phyloP scores from a whole-genome alignment of 2,888 invertebrate species.

The Mesorhabditis spiculigera region DNA sequence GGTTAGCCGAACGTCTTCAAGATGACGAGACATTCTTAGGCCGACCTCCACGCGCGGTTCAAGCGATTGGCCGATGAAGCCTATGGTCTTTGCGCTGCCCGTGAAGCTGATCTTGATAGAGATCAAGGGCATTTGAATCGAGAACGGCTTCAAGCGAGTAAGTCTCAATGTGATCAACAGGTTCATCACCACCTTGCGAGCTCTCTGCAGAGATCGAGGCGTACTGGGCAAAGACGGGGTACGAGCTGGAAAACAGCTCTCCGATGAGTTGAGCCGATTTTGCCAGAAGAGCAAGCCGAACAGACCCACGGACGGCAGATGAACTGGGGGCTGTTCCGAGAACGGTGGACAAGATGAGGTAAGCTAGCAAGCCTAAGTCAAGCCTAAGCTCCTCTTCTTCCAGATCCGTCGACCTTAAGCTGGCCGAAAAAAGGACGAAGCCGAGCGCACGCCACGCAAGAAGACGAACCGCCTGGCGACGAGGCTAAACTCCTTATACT shows the following conservation, averaged over 20 bases:
- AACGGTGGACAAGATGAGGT: conserved; percentile 8
- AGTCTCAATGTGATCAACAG: conserved; percentile 7
- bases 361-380: too few species aligned
- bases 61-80: conserved; percentile 26
- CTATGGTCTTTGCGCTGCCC: conserved; percentile 18
- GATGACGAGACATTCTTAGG: conserved; percentile 9
- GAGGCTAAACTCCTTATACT: conserved; percentile 15
- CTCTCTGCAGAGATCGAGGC: conserved; percentile 29
- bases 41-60: conserved; percentile 20
- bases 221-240: conserved; percentile 30
- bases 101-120: conserved; percentile 29
- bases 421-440: conserved; percentile 24
- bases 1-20: conserved; percentile 13
- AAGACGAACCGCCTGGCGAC: conserved; percentile 17
- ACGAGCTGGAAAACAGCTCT: conserved; percentile 30
- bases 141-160: conserved; percentile 32
- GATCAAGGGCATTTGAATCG: conserved; percentile 25
- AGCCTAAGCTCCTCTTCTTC: too few species aligned
- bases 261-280: conserved; percentile 25
- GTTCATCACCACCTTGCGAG: conserved; percentile 17
- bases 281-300: conserved; percentile 8
- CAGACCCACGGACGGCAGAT: conserved; percentile 15
- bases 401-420: conserved; percentile 17
- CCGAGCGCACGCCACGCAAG: conserved; percentile 14
- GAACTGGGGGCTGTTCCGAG: conserved; percentile 11